phyloP scores from a whole-genome alignment of 2,797 vertebrate genomes.

The Spheniscus humboldti region DNA sequence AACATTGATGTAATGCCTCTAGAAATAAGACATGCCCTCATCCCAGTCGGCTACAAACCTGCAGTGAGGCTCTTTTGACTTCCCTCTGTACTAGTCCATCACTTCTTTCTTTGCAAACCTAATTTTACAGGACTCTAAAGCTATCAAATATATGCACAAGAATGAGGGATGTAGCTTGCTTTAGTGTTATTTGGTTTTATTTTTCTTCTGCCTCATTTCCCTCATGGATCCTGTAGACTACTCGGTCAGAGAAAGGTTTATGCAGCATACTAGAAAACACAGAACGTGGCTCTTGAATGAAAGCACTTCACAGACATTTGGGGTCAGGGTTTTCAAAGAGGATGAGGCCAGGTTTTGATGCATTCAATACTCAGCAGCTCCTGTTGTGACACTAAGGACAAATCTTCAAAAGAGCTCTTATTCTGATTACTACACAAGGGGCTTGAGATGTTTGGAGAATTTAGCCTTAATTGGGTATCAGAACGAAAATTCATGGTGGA shows the following conservation, averaged over 20 bases:
- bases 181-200: neutral
- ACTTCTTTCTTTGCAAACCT: neutral
- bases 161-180: neutral
- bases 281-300: neutral
- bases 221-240: neutral
- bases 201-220: neutral
- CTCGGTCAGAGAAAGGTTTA: neutral
- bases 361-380: neutral
- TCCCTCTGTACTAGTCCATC: neutral
- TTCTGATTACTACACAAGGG: neutral
- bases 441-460: conserved; percentile 5
- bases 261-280: neutral
- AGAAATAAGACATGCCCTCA: neutral
- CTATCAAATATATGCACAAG: neutral
- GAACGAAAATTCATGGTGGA: neutral
- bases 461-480: conserved; percentile 13
- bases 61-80: neutral
- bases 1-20: neutral
- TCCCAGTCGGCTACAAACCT: neutral
- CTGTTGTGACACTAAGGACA: neutral
- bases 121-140: neutral
- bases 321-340: neutral
- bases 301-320: neutral
- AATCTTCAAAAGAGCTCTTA: conserved; percentile 19
- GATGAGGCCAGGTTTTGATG: neutral